A percentile compares a stretch with the other conserved stretches of the same genome.
Evolutionary conservation across 2,888 invertebrate species (phyloP).

Genomic region (Drosophila ustulata): DNA sequence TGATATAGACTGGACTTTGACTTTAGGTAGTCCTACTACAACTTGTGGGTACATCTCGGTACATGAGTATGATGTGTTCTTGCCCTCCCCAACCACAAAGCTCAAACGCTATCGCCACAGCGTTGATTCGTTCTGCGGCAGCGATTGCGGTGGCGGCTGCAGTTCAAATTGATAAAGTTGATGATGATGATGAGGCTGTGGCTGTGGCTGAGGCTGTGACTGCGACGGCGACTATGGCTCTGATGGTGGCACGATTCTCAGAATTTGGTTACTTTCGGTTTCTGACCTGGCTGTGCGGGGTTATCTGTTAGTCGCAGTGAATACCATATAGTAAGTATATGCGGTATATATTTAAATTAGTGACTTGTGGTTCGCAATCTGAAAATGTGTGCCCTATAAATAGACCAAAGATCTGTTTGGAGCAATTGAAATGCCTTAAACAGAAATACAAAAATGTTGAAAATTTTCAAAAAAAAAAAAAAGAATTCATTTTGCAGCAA

Average conservation of each 20-base stretch:
- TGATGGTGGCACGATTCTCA: slow-evolving; percentile 13
- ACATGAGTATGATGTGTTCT: not conserved
- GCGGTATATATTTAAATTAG: not conserved
- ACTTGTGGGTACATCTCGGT: not conserved
- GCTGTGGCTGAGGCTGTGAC: not conserved
- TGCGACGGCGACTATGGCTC: slow-evolving; percentile 11
- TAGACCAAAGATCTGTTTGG: not conserved
- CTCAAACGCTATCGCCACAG: slow-evolving; percentile 17
- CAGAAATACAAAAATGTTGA: not conserved
- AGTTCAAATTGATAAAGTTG: slow-evolving; percentile 28
- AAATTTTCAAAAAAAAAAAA: not conserved
- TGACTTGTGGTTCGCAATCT: slow-evolving; percentile 11
- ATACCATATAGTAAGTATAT: slow-evolving; percentile 1
- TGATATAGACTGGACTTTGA: not conserved
- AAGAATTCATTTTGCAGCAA: not conserved
- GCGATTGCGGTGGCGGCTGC: not conserved
- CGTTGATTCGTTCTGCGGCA: not conserved
- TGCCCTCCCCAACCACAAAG: slow-evolving; percentile 2
- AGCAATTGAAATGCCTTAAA: not conserved
- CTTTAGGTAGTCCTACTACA: not conserved
- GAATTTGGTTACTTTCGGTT: slow-evolving; percentile 28
- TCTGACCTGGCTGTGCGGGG: slow-evolving; percentile 24
- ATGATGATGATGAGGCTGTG: slow-evolving; percentile 9
- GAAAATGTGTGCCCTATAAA: slow-evolving; percentile 1
- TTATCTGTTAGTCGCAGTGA: slow-evolving; percentile 30